Percentiles rank a stretch among this genome's conserved stretches.
Evolutionary conservation across 2,888 invertebrate species (phyloP).

Genomic region (Lypha dubia): DNA sequence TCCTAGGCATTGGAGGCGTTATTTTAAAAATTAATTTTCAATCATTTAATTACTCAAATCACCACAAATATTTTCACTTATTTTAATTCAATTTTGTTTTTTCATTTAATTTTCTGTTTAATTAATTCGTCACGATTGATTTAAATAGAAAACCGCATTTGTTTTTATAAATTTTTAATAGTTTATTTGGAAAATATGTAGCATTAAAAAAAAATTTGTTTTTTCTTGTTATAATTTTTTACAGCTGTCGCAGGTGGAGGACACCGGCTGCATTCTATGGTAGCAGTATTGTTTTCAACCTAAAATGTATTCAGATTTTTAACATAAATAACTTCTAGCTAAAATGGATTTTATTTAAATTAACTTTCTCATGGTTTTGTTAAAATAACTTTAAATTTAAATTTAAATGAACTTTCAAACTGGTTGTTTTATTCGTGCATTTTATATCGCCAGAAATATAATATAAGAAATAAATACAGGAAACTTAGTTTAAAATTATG

Average conservation of each 20-base stretch:
- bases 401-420: conserved; percentile 21
- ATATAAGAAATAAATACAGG: not conserved
- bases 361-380: conserved; percentile 57
- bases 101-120: not conserved
- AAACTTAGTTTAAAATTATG: conserved; percentile 31
- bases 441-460: not conserved
- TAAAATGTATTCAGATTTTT: conserved; percentile 2
- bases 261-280: not conserved
- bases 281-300: conserved; percentile 14
- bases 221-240: conserved; percentile 9
- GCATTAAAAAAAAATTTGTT: not conserved
- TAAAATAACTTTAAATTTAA: not conserved
- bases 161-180: conserved; percentile 5
- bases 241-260: not conserved
- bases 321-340: conserved; percentile 3
- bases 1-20: not conserved
- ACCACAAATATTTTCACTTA: conserved; percentile 4
- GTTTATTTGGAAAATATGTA: too few relatives aligned
- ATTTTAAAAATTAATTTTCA: not conserved
- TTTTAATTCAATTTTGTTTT: not conserved
- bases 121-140: conserved; percentile 31
- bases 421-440: not conserved
- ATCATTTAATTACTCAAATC: not conserved
- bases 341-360: conserved; percentile 58
- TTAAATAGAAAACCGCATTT: conserved; percentile 11